Evolutionary conservation across 2,113 vertebrate species (phyloP).

Genomic region (Cercopithecus mona): DNA sequence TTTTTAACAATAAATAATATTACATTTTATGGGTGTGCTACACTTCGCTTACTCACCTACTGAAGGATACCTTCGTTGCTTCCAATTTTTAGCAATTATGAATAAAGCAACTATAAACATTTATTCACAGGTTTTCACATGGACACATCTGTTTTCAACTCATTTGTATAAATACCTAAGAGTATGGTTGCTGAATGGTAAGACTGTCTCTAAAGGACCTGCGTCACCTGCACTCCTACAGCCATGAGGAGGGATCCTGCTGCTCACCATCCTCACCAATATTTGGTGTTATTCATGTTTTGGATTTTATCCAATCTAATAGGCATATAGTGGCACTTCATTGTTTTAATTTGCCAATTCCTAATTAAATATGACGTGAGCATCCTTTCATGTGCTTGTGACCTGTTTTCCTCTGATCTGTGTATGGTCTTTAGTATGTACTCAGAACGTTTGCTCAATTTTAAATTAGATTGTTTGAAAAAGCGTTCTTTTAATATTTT

Average conservation of each 20-base stretch:
- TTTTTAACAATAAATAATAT: background rate
- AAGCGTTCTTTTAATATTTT: background rate
- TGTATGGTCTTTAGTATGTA: background rate
- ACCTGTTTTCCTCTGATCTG: background rate
- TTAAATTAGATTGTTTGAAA: background rate
- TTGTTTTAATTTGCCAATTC: background rate
- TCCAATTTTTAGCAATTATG: background rate
- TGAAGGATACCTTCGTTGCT: background rate
- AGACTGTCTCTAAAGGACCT: background rate
- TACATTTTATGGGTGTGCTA: background rate
- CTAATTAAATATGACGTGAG: background rate
- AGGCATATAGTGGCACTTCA: background rate
- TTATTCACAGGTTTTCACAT: background rate
- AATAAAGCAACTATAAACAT: background rate
- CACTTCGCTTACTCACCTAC: background rate
- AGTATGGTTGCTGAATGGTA: background rate
- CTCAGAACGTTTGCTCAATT: background rate
- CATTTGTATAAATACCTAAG: background rate
- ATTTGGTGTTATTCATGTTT: background rate
- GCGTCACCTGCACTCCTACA: background rate
- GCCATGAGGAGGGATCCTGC: background rate
- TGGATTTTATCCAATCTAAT: background rate
- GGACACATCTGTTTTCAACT: background rate
- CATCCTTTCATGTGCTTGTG: background rate
- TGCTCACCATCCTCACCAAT: rapidly evolving